Base-by-base conservation (phyloP, 2,888 invertebrate genomes). In the Arge pagana region DNA sequence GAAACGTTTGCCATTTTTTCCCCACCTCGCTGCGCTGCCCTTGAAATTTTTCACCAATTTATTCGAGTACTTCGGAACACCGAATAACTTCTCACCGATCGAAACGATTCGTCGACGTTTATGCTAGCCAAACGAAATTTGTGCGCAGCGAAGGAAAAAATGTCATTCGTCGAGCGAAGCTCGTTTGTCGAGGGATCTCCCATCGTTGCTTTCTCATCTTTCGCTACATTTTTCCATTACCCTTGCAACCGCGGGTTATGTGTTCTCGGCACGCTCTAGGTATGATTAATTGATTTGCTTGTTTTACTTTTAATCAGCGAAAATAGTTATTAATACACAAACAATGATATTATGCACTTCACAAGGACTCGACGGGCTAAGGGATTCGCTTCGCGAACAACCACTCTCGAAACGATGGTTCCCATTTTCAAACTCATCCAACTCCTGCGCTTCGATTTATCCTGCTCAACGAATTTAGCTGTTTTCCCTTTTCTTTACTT, bases 271-370 rank as follows among this genome's bases (percentile, higher is more conserved):
- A 54, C 49, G 23, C 53, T 49, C 48, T 49, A 48, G 40, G 33
- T 40, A 35, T 49, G 40, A 49, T 39, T 40, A 11, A 10, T 48
- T 28, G n/a, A 33, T 26, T 48, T 21, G 23, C 31, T 23, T 36
- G 8, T 48, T 31, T 41, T 16, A 8, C 11, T 36, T 31, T 19
- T 37, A 28, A 41, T 37, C 21, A 40, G 40, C 30, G 53, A 49
- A 54, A 58, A 58, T 50, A 48, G 48, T 57, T 60, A 55, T 42
- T 49, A 48, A 53, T 55, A 58, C 56, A 58, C 53, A 60, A 59
- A 60, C 54, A 56, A 59, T 52, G 52, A 54, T 60, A 64, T 63
- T 62, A 61, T 58, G 62, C 60, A 62, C 52, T 56, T 59, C 53
- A 56, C 56, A 55, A 64, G 55, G 57, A 58, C 59, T 61, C 58